These are phyloP conservation scores for Danio jaintianensis DNA, from an alignment of 2,797 vertebrate species.

Conservation along the genomic window DNA sequence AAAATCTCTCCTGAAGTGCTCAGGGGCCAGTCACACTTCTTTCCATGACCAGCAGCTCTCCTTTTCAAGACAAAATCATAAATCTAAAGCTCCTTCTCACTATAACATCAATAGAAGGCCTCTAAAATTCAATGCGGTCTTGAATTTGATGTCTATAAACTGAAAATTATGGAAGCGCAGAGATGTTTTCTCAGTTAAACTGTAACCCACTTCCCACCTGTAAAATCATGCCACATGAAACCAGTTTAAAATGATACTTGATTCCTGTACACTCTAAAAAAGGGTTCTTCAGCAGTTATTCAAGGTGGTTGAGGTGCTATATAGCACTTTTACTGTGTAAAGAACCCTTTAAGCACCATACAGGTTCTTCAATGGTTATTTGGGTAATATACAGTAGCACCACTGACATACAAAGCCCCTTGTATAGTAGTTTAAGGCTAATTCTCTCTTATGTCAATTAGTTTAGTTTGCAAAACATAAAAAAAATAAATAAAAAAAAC, in stretches of 20 bases:
- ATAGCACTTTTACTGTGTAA: too few relatives aligned
- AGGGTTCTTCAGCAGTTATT: too few relatives aligned
- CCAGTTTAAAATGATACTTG: not conserved
- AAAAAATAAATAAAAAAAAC: too few relatives aligned
- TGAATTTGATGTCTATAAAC: constrained; percentile 4
- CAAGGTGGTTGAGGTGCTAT: too few relatives aligned
- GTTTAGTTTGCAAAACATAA: too few relatives aligned
- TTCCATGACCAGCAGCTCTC: constrained; percentile 43
- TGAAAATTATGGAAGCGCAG: not conserved
- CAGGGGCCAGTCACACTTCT: constrained; percentile 35
- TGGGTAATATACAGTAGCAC: too few relatives aligned
- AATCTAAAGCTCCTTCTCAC: constrained; percentile 4
- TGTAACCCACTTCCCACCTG: not conserved
- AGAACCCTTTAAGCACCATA: too few relatives aligned
- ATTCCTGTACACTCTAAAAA: too few relatives aligned
- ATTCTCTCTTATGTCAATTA: too few relatives aligned
- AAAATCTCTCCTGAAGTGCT: constrained; percentile 39
- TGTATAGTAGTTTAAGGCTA: too few relatives aligned
- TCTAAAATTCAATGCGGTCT: constrained; percentile 24
- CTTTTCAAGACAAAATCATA: constrained; percentile 20
- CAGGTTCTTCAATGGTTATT: too few relatives aligned
- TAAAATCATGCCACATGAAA: constrained; percentile 18
- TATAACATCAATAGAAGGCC: constrained; percentile 4
- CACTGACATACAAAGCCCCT: too few relatives aligned
- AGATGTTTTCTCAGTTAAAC: not conserved